Percentiles rank a stretch among this genome's conserved stretches.
Evolutionary conservation across 2,888 invertebrate species (phyloP).

Genomic region (Lasioglossum vierecki): DNA sequence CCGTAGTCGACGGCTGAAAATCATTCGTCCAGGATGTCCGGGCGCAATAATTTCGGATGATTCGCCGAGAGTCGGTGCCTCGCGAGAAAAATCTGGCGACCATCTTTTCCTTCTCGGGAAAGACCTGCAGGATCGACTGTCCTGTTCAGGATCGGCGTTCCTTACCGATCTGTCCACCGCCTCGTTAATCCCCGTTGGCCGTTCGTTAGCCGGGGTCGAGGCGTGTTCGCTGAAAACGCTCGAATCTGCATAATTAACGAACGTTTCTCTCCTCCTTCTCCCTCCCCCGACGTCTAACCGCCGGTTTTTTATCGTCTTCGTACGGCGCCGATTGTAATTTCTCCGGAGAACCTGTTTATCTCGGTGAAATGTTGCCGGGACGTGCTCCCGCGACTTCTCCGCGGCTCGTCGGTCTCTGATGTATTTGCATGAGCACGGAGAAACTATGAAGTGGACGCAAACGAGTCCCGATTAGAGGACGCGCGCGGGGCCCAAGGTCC

Average conservation of each 20-base stretch:
- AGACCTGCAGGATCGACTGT: conserved; percentile 32
- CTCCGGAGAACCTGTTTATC: conserved; percentile 70
- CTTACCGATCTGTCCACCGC: conserved; percentile 34
- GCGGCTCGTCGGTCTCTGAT: conserved; percentile 19
- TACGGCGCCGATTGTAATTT: conserved; percentile 59
- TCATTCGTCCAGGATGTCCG: conserved; percentile 53
- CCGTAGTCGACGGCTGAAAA: conserved; percentile 51
- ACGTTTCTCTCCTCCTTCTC: conserved; percentile 42
- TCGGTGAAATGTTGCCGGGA: conserved; percentile 67
- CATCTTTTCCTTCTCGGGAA: conserved; percentile 29
- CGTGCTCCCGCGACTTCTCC: conserved; percentile 67
- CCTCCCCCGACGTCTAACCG: background rate
- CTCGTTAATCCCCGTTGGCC: conserved; percentile 42
- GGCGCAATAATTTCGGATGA: conserved; percentile 65
- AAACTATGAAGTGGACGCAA: conserved; percentile 64
- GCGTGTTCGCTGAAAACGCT: conserved; percentile 27
- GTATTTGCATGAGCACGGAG: conserved; percentile 53
- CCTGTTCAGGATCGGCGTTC: conserved; percentile 23
- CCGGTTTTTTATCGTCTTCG: conserved; percentile 2
- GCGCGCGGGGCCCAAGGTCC: background rate
- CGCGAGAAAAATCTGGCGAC: background rate
- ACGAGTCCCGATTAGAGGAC: conserved; percentile 58
- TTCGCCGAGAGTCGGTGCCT: conserved; percentile 12
- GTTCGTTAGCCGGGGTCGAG: conserved; percentile 48
- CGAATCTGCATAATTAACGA: conserved; percentile 69